These are phyloP conservation scores for Perca fluviatilis DNA, from an alignment of 2,113 vertebrate species.

Conservation along the genomic window DNA sequence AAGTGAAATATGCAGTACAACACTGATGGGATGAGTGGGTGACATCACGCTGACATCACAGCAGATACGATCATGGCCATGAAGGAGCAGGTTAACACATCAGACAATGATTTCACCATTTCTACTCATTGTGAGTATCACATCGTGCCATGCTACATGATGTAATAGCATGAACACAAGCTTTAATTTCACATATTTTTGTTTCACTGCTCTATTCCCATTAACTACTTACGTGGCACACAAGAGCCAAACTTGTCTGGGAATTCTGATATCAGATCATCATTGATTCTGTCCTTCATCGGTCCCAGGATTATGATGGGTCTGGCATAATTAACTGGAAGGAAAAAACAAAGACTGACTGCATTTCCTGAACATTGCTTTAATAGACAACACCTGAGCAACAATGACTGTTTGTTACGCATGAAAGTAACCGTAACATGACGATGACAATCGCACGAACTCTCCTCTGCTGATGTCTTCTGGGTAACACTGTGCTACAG, in stretches of 20 bases:
- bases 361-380: neutral
- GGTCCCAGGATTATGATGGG: constrained; percentile 97
- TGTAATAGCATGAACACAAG: neutral
- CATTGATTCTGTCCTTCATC: constrained; percentile 98
- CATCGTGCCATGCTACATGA: neutral
- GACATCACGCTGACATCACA: neutral
- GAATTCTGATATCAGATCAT: constrained; percentile 98
- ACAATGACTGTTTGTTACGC: neutral
- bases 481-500: neutral
- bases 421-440: neutral
- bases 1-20: neutral
- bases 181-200: neutral
- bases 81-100: neutral
- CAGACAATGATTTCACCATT: neutral
- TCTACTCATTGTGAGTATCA: neutral
- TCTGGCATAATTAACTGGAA: constrained; percentile 93
- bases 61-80: neutral
- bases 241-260: constrained; percentile 98
- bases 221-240: constrained; percentile 93
- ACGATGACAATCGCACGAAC: neutral
- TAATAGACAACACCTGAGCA: neutral
- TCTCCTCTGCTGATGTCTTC: neutral
- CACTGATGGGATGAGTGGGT: neutral
- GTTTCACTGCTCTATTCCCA: neutral
- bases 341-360: constrained; percentile 44